Conservation (phyloP, 2,797 vertebrate species). For the Paguma larvata region DNA sequence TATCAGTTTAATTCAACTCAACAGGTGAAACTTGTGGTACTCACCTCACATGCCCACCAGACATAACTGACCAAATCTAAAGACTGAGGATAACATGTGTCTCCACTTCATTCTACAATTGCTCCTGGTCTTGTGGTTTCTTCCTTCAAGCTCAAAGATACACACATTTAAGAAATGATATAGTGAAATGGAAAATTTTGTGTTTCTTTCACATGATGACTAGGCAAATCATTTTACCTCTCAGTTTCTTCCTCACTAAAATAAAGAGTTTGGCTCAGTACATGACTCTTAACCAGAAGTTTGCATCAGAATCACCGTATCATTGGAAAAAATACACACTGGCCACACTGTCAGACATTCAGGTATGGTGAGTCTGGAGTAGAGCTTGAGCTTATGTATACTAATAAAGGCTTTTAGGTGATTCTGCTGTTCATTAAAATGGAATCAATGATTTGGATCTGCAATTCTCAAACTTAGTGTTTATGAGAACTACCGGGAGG, state of each 20-base stretch:
- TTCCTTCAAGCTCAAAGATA: not conserved
- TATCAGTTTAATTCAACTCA: not conserved
- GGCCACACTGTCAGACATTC: not conserved
- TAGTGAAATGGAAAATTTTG: not conserved
- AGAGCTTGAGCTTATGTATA: not conserved
- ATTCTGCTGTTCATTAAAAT: not conserved
- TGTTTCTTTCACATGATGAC: not conserved
- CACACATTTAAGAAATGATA: not conserved
- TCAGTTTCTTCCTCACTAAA: not conserved
- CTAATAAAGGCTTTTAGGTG: not conserved
- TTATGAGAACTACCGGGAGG: not conserved
- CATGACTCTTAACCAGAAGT: not conserved
- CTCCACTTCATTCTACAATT: not conserved
- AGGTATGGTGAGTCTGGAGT: not conserved
- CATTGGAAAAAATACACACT: not conserved
- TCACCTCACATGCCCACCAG: not conserved
- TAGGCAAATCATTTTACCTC: not conserved
- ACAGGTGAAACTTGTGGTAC: not conserved
- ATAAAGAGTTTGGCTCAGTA: not conserved
- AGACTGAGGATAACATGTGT: not conserved
- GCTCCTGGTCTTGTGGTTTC: not conserved
- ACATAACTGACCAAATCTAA: not conserved
- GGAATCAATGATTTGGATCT: not conserved
- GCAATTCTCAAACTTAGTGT: not conserved
- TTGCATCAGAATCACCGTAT: not conserved